These are phyloP conservation scores for Muscicapa adusta DNA, from an alignment of 2,113 vertebrate genomes.

Conservation along the genomic window DNA sequence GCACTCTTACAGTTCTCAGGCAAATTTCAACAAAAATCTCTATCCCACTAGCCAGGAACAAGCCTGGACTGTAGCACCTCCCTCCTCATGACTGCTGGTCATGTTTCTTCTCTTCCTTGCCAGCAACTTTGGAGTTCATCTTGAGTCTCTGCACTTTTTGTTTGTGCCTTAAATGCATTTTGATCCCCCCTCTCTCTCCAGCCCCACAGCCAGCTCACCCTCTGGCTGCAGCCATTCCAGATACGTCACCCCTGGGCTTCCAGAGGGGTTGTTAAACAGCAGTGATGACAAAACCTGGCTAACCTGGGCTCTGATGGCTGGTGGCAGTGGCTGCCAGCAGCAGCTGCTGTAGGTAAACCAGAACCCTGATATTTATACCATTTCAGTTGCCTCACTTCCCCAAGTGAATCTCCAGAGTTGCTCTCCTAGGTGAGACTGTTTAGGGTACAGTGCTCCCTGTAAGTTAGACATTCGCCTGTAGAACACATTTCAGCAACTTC, in stretches of 20 bases:
- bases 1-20: background rate
- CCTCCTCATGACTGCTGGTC: background rate
- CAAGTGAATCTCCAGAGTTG: background rate
- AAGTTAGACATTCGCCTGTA: background rate
- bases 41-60: background rate
- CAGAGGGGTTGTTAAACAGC: background rate
- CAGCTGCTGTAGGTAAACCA: background rate
- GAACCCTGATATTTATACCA: background rate
- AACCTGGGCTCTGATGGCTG: background rate
- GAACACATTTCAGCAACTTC: constrained; percentile 24
- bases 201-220: background rate
- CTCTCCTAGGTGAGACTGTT: background rate
- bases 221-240: background rate
- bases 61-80: background rate
- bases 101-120: background rate
- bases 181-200: background rate
- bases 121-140: background rate
- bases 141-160: background rate
- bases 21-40: background rate
- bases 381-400: background rate
- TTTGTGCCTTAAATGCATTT: background rate
- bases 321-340: background rate
- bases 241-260: accelerated
- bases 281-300: background rate
- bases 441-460: background rate